Percentiles rank a stretch among this genome's conserved stretches.
Conservation (phyloP, 1,140 invertebrate genomes). For the Apis dorsata region DNA sequence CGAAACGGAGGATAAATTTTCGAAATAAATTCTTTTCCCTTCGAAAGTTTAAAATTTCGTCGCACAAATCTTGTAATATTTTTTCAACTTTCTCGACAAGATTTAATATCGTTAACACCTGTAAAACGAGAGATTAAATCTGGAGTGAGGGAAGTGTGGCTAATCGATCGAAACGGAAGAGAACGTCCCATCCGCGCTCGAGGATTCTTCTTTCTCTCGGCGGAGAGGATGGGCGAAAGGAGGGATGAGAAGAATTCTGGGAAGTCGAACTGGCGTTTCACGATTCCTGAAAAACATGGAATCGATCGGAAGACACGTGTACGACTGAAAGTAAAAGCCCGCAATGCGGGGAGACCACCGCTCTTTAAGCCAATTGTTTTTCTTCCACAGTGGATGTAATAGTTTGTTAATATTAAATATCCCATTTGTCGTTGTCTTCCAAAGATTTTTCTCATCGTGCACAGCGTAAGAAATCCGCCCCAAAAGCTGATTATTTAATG, state of each 20-base stretch:
- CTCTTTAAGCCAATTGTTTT: conserved; percentile 11
- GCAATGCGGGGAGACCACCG: conserved; percentile 41
- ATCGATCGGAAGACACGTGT: conserved; percentile 39
- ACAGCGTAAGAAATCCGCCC: no score
- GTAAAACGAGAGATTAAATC: not conserved
- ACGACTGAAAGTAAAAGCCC: conserved; percentile 50
- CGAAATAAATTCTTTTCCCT: no score
- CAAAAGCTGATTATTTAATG: no score
- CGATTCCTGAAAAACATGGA: conserved; percentile 26
- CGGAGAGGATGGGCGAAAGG: not conserved
- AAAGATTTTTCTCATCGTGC: no score
- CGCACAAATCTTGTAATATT: no score
- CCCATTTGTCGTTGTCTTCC: no score
- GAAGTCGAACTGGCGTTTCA: conserved; percentile 11
- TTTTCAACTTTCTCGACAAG: not conserved
- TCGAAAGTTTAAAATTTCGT: no score
- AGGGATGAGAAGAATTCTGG: not conserved
- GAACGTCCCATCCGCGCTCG: not conserved
- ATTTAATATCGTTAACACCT: not conserved
- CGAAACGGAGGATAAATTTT: no score
- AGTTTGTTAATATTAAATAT: no score
- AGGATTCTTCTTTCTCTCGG: not conserved
- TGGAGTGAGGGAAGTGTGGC: not conserved
- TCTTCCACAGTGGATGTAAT: no score
- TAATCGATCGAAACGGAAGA: conserved; percentile 15